A percentile compares a stretch with the other conserved stretches of the same genome.
Evolutionary conservation across 2,888 invertebrate genomes (phyloP).

Genomic region (Rotaria socialis): DNA sequence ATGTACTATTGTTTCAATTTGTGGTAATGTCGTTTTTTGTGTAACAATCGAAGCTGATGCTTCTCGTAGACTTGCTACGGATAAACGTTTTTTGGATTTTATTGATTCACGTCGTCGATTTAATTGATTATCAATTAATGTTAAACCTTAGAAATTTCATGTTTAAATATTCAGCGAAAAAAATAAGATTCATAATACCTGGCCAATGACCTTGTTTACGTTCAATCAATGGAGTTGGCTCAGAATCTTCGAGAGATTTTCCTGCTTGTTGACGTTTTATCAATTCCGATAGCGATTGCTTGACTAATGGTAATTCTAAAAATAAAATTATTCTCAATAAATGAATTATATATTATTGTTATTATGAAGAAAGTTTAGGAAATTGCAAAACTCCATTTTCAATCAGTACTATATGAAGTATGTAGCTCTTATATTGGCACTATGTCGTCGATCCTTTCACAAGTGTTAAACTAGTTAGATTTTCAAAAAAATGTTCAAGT

Average conservation of each 20-base stretch:
- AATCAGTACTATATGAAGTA: too few relatives aligned
- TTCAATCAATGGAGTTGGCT: constrained; percentile 52
- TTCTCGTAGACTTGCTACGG: neutral
- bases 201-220: constrained; percentile 56
- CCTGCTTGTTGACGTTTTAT: constrained; percentile 55
- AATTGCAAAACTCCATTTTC: too few relatives aligned
- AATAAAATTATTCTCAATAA: neutral
- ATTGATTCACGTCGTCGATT: neutral
- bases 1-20: neutral
- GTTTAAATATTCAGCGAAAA: neutral
- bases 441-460: too few relatives aligned
- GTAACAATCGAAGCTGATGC: constrained; percentile 20
- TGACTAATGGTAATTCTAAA: constrained; percentile 52
- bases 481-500: too few relatives aligned
- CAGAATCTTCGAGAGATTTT: constrained; percentile 53
- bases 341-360: too few relatives aligned
- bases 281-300: constrained; percentile 55
- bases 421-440: too few relatives aligned
- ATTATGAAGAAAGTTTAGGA: too few relatives aligned
- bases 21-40: constrained; percentile 28
- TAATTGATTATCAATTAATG: neutral
- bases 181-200: constrained; percentile 49
- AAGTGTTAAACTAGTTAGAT: too few relatives aligned
- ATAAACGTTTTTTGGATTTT: neutral
- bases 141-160: neutral